phyloP scores from a whole-genome alignment of 2,888 invertebrate species.

The Limnephilus marmoratus region DNA sequence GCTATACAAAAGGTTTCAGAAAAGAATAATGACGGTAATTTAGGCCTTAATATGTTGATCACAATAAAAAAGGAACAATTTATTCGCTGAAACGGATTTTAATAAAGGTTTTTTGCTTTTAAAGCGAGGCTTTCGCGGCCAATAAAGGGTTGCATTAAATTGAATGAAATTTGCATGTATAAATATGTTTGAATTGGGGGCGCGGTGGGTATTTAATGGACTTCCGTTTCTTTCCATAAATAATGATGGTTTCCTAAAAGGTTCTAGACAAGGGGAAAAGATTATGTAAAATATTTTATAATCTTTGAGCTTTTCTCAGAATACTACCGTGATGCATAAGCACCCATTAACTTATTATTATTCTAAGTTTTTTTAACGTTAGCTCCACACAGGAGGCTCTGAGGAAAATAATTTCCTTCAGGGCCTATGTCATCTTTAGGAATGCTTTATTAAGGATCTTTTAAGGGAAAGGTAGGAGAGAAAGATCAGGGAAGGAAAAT shows the following conservation, averaged over 20 bases:
- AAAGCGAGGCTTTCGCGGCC: slow-evolving; percentile 4
- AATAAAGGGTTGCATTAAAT: slow-evolving; percentile 33
- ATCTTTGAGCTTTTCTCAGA: neutral
- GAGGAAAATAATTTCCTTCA: no score
- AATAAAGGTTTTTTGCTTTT: slow-evolving; percentile 33
- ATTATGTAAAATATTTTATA: neutral
- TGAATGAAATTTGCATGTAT: slow-evolving; percentile 10
- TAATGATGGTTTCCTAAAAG: slow-evolving; percentile 9
- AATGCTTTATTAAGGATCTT: no score
- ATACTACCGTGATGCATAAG: neutral
- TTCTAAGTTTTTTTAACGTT: no score
- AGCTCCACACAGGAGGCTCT: no score
- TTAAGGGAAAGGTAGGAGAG: no score
- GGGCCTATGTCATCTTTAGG: no score
- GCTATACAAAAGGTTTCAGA: slow-evolving; percentile 34
- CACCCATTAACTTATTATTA: neutral
- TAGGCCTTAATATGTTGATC: slow-evolving; percentile 39
- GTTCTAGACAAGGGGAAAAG: neutral
- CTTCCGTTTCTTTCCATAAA: neutral
- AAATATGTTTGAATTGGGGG: slow-evolving; percentile 11
- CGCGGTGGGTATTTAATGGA: slow-evolving; percentile 5
- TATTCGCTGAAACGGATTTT: slow-evolving; percentile 37
- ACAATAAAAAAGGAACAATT: slow-evolving; percentile 39
- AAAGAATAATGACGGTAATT: slow-evolving; percentile 41
- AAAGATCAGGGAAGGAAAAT: no score